Evolutionary conservation across 23 tunicate species (phyloP).

Genomic region (Phallusia fumigata): DNA sequence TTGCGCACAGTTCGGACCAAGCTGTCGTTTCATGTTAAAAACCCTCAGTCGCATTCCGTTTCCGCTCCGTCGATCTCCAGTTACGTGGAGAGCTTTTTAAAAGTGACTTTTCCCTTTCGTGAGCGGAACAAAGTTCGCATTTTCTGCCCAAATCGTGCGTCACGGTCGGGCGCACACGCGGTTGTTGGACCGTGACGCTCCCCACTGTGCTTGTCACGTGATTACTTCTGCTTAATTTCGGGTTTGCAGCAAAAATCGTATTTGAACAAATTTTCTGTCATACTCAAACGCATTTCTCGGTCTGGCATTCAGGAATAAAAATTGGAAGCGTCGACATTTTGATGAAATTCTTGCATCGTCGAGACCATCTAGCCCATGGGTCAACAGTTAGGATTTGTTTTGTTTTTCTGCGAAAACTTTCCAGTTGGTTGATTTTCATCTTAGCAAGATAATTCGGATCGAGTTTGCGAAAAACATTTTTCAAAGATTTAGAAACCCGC

Average conservation of each 20-base stretch:
- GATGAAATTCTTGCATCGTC: no score
- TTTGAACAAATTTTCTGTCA: background rate
- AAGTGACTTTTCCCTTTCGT: background rate
- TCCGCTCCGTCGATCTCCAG: background rate
- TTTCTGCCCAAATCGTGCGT: slow-evolving; percentile 11
- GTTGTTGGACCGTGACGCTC: background rate
- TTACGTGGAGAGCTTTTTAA: background rate
- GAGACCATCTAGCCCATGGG: no score
- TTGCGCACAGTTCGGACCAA: no score
- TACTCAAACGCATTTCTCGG: background rate
- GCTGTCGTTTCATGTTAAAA: background rate
- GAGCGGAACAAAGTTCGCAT: background rate
- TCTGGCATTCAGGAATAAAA: background rate
- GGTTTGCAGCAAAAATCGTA: background rate
- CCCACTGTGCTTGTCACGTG: background rate
- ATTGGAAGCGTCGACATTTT: no score
- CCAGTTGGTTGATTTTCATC: background rate
- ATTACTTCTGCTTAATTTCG: background rate
- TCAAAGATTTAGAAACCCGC: background rate
- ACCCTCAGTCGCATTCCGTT: background rate
- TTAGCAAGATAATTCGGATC: background rate
- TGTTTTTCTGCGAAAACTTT: no score
- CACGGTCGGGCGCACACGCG: background rate
- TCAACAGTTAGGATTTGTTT: no score
- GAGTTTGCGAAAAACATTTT: background rate